Evolutionary conservation across 2,113 vertebrate species (phyloP).

Genomic region (Cololabis saira): DNA sequence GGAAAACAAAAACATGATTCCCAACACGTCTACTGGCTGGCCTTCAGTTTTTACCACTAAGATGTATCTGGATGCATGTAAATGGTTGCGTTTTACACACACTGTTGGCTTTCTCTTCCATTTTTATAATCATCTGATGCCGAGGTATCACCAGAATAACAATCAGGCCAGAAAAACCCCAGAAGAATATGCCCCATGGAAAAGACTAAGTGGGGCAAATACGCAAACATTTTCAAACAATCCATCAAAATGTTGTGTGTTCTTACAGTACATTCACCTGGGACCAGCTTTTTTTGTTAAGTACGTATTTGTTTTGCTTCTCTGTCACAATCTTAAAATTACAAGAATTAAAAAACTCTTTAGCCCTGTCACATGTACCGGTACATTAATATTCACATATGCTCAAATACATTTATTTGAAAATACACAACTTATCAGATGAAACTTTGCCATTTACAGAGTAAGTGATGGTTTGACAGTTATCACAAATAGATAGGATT

Average conservation of each 20-base stretch:
- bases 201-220: conserved; percentile 1
- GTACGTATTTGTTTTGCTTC: not conserved
- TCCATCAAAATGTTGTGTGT: not conserved
- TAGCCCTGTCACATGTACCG: not conserved
- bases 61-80: too few relatives aligned
- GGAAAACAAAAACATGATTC: too few relatives aligned
- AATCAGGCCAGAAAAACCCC: conserved; percentile 11
- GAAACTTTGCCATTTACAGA: not conserved
- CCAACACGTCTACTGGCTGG: too few relatives aligned
- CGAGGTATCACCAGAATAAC: not conserved
- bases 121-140: conserved; percentile 25
- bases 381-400: not conserved
- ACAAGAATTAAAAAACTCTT: not conserved
- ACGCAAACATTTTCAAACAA: not conserved
- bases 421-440: not conserved
- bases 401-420: not conserved
- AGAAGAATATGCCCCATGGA: conserved; percentile 2
- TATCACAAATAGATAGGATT: too few relatives aligned
- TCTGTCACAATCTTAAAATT: not conserved
- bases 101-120: not conserved
- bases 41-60: too few relatives aligned
- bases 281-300: not conserved
- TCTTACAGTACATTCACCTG: not conserved
- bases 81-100: not conserved
- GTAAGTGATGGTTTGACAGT: too few relatives aligned